phyloP scores from a whole-genome alignment of 2,797 vertebrate species.

The Gymnothorax reevesii region DNA sequence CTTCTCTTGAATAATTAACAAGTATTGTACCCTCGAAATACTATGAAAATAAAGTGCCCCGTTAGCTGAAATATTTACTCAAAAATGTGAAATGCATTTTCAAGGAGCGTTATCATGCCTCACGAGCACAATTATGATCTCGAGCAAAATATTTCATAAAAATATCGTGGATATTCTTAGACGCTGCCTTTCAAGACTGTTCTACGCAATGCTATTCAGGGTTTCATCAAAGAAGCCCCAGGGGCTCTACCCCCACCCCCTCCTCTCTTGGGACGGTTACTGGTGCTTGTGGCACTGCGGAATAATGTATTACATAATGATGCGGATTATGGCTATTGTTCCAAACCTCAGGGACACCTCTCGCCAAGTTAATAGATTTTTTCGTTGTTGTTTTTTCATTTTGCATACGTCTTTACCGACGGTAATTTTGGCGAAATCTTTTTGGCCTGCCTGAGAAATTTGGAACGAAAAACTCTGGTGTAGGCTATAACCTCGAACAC shows the following conservation, averaged over 20 bases:
- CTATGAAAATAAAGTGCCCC: neutral
- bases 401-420: slow-evolving; percentile 19
- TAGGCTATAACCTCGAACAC: neutral
- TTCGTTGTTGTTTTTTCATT: slow-evolving; percentile 22
- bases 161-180: neutral
- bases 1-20: slow-evolving; percentile 11
- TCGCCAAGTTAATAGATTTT: slow-evolving; percentile 29
- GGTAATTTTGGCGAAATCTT: slow-evolving; percentile 14
- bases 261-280: slow-evolving; percentile 38
- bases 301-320: slow-evolving; percentile 55
- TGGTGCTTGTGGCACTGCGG: slow-evolving; percentile 37
- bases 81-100: neutral
- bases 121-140: neutral
- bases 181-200: neutral
- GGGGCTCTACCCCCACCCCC: neutral
- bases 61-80: neutral
- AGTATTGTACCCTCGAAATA: neutral
- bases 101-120: neutral
- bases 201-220: slow-evolving; percentile 18
- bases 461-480: neutral
- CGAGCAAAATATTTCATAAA: neutral
- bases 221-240: slow-evolving; percentile 14
- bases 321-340: slow-evolving; percentile 59
- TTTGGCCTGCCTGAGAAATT: slow-evolving; percentile 2
- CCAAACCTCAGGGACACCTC: slow-evolving; percentile 51